Percentiles rank a stretch among this genome's conserved stretches.
Conservation (phyloP, 2,113 vertebrate genomes). For the Zosterops pallidus region DNA sequence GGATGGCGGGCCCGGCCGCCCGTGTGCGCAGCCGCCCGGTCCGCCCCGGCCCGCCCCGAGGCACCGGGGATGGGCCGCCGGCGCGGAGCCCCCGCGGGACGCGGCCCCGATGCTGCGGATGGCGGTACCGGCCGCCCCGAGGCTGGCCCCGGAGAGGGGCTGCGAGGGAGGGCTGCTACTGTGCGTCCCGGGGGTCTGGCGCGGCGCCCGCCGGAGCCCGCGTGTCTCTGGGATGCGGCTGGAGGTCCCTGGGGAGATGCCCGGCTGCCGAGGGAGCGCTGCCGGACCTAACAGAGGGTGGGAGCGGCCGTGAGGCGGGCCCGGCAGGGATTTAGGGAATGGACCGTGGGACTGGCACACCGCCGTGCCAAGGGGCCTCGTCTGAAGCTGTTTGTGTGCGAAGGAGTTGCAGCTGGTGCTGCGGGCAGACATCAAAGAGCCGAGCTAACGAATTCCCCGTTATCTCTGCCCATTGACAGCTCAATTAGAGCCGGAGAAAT, state of each 20-base stretch:
- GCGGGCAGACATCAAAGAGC: neutral
- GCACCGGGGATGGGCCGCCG: neutral
- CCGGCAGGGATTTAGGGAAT: neutral
- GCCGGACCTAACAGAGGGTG: neutral
- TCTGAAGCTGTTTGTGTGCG: neutral
- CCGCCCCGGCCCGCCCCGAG: neutral
- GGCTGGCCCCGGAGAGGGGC: neutral
- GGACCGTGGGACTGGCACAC: neutral
- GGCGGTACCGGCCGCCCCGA: neutral
- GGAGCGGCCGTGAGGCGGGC: too few species aligned
- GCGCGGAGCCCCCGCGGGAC: neutral
- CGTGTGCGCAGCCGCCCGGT: conserved; percentile 33
- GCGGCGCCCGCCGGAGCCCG: neutral
- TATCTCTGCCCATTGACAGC: conserved; percentile 45
- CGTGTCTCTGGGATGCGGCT: neutral
- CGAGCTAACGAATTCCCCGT: neutral
- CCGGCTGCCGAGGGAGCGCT: neutral
- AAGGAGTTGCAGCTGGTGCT: neutral
- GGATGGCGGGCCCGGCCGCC: neutral
- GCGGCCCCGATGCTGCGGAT: neutral
- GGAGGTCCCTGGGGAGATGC: neutral
- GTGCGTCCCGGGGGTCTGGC: neutral
- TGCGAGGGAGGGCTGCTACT: neutral
- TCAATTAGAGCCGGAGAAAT: neutral
- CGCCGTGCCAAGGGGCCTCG: neutral